Evolutionary conservation across 2,113 vertebrate genomes (phyloP).

Genomic region (Caloenas nicobarica): DNA sequence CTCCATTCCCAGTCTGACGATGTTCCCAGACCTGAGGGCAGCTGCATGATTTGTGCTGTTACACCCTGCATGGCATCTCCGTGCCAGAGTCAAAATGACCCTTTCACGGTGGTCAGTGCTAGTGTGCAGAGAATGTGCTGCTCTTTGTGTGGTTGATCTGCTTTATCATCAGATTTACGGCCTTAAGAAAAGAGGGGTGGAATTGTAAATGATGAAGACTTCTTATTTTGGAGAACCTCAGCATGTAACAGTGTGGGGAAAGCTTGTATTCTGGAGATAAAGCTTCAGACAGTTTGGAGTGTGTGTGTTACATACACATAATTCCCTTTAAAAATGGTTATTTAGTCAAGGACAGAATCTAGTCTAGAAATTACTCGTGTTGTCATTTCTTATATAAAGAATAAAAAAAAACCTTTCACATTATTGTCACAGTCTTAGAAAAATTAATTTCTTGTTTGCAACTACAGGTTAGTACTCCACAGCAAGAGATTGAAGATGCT

Average conservation of each 20-base stretch:
- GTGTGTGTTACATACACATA: rapidly evolving
- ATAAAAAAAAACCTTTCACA: background rate
- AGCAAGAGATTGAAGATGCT: slow-evolving; percentile 86
- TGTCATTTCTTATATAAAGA: background rate
- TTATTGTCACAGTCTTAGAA: background rate
- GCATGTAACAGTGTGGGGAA: background rate
- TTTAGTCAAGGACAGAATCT: background rate
- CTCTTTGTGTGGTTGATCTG: background rate
- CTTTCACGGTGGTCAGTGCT: background rate
- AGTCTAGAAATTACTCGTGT: background rate
- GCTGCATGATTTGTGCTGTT: background rate
- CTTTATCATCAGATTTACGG: background rate
- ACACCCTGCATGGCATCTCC: background rate
- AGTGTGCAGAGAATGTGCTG: background rate
- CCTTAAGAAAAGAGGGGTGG: background rate
- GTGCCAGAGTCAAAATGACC: background rate
- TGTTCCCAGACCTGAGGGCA: background rate
- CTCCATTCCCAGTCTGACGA: background rate
- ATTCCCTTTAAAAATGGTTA: background rate
- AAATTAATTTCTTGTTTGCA: background rate
- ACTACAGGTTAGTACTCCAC: slow-evolving; percentile 85
- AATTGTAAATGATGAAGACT: background rate
- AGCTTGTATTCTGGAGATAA: background rate
- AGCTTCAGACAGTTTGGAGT: background rate
- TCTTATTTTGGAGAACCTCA: background rate